phyloP scores from a whole-genome alignment of 2,888 invertebrate species.

The Xylophagus ater region DNA sequence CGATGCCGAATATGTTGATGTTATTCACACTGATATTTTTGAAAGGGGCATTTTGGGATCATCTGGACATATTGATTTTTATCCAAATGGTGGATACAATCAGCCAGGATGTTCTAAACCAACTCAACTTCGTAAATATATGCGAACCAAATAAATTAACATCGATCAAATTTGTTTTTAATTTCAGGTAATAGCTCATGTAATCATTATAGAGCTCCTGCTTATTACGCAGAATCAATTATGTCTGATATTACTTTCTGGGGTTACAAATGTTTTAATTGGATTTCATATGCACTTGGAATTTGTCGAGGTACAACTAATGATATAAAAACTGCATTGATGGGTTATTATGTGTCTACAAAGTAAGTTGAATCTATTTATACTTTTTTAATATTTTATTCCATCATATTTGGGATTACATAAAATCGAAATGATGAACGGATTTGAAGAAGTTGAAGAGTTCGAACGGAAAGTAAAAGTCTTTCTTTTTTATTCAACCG shows the following conservation, averaged over 20 bases:
- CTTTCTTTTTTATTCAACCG: too few relatives aligned
- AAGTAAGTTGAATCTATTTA: slow-evolving; percentile 34
- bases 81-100: slow-evolving; percentile 45
- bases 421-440: too few relatives aligned
- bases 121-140: slow-evolving; percentile 19
- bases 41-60: slow-evolving; percentile 45
- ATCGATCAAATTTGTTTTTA: neutral
- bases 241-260: slow-evolving; percentile 44
- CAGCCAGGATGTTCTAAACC: slow-evolving; percentile 48
- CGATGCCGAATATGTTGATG: slow-evolving; percentile 53
- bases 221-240: slow-evolving; percentile 50
- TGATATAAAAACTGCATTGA: slow-evolving; percentile 31
- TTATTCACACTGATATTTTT: slow-evolving; percentile 51
- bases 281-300: slow-evolving; percentile 44
- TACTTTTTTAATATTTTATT: neutral
- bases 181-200: slow-evolving; percentile 44
- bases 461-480: neutral
- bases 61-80: slow-evolving; percentile 47
- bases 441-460: too few relatives aligned
- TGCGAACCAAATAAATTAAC: neutral
- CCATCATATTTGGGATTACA: too few relatives aligned
- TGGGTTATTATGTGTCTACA: slow-evolving; percentile 42
- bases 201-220: slow-evolving; percentile 48
- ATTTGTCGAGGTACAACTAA: slow-evolving; percentile 33
- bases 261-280: slow-evolving; percentile 42